Evolutionary conservation across 2,888 invertebrate species (phyloP), one percentile per base, ranked within the genome.

Genomic region (Drosophila nigritarsus): DNA sequence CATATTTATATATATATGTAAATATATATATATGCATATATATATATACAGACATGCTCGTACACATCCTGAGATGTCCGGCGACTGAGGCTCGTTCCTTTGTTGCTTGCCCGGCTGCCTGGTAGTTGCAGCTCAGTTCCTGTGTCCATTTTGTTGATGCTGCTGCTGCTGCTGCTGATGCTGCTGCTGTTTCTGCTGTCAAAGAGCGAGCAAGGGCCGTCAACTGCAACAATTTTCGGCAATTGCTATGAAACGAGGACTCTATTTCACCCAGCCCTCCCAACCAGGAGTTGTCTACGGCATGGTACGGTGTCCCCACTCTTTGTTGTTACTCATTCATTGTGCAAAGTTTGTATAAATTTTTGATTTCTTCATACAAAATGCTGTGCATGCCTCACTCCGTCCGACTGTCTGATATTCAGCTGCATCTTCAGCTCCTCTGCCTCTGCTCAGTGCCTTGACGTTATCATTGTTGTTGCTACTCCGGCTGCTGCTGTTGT

Each of bases 311-410:
- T 61, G 15, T n/a, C 68, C 69, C 64, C 68, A 60, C 62, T 65
- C 74, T 83, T 89, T 85, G 90, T 85, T 85, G 90, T 85, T 81
- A 81, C 80, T 87, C 84, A 90, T 87, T 87, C 86, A 87, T 87
- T 87, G 86, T 87, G 86, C 86, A 87, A 87, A 87, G 90, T 87
- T 87, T 87, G 87, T 87, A 87, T 87, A 87, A 90, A 87, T 87
- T 90, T 87, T 87, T 87, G 87, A 90, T 87, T 87, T 87, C 90
- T 87, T 87, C 84, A 90, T 87, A 89, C 90, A 90, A 90, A 90
- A 90, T 87, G 85, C 90, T 87, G 90, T 90, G 89, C 90, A 90
- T 90, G 87, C 87, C 87, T 77, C 78, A 58, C 65, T 73, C 60
- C 56, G 64, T 78, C 68, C 49, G 68, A 29, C 72, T 71, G 60